These are phyloP conservation scores for Peromyscus leucopus DNA, from an alignment of 2,113 vertebrate species.

Conservation along the genomic window DNA sequence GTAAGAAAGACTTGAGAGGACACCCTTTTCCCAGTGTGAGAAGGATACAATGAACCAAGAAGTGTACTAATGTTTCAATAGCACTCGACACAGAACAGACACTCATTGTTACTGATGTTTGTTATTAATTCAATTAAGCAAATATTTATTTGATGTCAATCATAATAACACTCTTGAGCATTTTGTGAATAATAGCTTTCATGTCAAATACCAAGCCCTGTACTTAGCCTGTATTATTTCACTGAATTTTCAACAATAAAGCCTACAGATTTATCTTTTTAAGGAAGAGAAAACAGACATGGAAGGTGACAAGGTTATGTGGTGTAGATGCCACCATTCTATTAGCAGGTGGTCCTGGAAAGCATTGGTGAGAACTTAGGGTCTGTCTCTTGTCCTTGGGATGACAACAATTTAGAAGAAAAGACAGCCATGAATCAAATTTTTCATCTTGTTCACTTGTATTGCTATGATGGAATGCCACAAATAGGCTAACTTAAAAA, in stretches of 20 bases:
- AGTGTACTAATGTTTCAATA: neutral
- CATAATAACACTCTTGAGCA: neutral
- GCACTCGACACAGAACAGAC: neutral
- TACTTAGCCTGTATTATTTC: neutral
- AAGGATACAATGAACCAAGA: neutral
- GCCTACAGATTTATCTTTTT: neutral
- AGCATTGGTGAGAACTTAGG: neutral
- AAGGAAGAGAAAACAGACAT: neutral
- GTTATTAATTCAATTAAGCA: constrained; percentile 26
- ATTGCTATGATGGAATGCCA: neutral
- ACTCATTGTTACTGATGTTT: neutral
- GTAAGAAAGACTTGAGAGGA: neutral
- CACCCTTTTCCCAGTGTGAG: neutral
- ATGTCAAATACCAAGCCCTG: neutral
- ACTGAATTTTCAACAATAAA: constrained; percentile 29
- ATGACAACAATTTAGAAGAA: neutral
- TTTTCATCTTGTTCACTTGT: neutral
- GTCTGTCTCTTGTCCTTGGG: neutral
- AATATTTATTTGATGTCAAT: neutral
- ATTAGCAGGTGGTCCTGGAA: neutral
- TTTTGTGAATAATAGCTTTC: constrained; percentile 6
- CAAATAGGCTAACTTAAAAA: neutral
- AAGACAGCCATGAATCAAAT: neutral
- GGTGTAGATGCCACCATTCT: neutral
- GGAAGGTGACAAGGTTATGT: neutral